A percentile compares a stretch with the other conserved stretches of the same genome.
Evolutionary conservation across 2,113 vertebrate species (phyloP).

Genomic region (Gobio gobio): DNA sequence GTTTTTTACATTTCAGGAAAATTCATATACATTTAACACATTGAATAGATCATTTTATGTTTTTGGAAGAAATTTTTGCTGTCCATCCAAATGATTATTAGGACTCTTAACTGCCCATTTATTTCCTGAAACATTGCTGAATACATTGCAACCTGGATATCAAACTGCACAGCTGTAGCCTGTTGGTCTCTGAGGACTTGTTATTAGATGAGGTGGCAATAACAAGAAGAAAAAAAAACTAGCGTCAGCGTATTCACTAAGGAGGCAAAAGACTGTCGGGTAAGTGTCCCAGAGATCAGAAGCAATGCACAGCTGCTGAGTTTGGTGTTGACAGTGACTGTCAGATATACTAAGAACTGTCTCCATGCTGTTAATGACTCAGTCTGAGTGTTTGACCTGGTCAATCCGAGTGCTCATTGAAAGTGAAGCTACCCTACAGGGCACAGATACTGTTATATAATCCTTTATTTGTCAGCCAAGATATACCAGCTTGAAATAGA

Average conservation of each 20-base stretch:
- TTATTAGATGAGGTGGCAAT: constrained; percentile 10
- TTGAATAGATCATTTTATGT: background rate
- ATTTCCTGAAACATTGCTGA: background rate
- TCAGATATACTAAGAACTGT: constrained; percentile 8
- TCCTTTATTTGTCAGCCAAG: constrained; percentile 52
- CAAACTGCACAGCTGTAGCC: background rate
- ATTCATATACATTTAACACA: background rate
- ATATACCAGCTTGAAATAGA: constrained; percentile 63
- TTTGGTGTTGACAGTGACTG: constrained; percentile 72
- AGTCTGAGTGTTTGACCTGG: constrained; percentile 44
- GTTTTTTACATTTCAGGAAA: background rate
- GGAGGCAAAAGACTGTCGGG: background rate
- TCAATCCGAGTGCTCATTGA: constrained; percentile 7
- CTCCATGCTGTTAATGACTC: constrained; percentile 22
- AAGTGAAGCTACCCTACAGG: constrained; percentile 20
- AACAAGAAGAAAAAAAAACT: constrained; percentile 8
- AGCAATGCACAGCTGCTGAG: background rate
- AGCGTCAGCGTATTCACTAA: background rate
- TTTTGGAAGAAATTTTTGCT: background rate
- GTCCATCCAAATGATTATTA: background rate
- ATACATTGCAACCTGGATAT: background rate
- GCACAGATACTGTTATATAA: constrained; percentile 52
- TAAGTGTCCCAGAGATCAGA: background rate
- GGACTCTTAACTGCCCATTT: background rate
- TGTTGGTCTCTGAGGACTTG: background rate